These are phyloP conservation scores for Beaufortia kweichowensis DNA, from an alignment of 2,113 vertebrate species.

Conservation along the genomic window DNA sequence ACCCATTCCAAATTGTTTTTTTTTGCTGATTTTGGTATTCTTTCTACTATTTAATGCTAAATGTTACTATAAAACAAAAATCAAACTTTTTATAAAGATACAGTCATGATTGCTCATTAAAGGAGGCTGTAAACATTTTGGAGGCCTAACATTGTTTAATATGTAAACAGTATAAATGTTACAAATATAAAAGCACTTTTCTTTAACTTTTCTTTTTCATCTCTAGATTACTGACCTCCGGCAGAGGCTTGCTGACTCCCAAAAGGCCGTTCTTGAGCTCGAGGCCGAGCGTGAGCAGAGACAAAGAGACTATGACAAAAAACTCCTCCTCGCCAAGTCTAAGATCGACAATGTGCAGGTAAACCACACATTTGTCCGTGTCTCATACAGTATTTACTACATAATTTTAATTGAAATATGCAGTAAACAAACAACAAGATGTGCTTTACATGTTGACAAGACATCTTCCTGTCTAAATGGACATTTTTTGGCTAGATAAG, in stretches of 20 bases:
- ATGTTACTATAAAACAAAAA: neutral
- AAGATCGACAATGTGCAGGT: constrained; percentile 95
- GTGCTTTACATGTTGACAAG: no score
- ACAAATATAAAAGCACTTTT: no score
- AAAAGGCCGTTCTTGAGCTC: constrained; percentile 84
- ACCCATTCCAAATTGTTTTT: no score
- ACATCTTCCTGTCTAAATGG: no score
- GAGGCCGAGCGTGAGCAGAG: constrained; percentile 89
- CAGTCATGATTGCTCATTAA: no score
- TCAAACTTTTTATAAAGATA: neutral
- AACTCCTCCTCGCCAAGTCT: constrained; percentile 92
- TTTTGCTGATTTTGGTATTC: neutral
- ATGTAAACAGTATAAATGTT: neutral
- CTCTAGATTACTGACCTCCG: constrained; percentile 88
- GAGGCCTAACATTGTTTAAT: no score
- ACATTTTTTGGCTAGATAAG: no score
- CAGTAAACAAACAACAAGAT: no score
- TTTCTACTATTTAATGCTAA: neutral
- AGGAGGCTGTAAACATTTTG: no score
- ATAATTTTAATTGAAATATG: no score
- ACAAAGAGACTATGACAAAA: constrained; percentile 95
- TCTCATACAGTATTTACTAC: neutral
- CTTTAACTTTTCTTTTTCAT: constrained; percentile 17
- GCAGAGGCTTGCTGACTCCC: constrained; percentile 85
- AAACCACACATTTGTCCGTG: constrained; percentile 45